phyloP scores from a whole-genome alignment of 1,140 invertebrate genomes.

The Ganaspis sp. region DNA sequence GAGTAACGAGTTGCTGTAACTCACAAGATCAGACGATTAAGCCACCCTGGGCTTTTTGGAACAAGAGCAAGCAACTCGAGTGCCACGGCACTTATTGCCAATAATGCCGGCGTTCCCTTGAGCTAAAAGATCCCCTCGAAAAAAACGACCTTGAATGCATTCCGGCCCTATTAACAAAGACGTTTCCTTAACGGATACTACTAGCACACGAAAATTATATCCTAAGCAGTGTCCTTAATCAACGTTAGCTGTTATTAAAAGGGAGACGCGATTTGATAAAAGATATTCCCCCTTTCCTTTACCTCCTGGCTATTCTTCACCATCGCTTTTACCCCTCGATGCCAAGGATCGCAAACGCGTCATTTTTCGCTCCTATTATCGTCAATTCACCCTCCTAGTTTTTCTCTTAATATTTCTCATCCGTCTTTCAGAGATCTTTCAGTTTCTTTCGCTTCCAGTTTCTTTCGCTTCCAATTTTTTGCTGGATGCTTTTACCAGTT shows the following conservation, averaged over 20 bases:
- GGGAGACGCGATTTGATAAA: neutral
- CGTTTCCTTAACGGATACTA: neutral
- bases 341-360: neutral
- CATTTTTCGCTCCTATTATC: conserved; percentile 20
- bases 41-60: neutral
- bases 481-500: too few species aligned
- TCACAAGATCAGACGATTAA: neutral
- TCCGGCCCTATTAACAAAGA: neutral
- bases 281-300: neutral
- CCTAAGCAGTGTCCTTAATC: conserved; percentile 8
- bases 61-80: neutral
- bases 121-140: neutral
- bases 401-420: conserved; percentile 2
- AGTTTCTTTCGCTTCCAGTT: neutral
- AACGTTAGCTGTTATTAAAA: neutral
- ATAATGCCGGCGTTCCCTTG: neutral
- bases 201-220: neutral
- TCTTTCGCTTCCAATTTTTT: neutral
- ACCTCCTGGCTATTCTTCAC: neutral
- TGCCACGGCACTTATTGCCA: conserved; percentile 9
- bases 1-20: neutral
- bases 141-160: conserved; percentile 17
- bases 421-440: neutral
- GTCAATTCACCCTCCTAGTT: neutral
- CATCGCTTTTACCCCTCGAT: neutral